Evolutionary conservation across 2,888 invertebrate species (phyloP).

Genomic region (Barypeithes pellucidus): DNA sequence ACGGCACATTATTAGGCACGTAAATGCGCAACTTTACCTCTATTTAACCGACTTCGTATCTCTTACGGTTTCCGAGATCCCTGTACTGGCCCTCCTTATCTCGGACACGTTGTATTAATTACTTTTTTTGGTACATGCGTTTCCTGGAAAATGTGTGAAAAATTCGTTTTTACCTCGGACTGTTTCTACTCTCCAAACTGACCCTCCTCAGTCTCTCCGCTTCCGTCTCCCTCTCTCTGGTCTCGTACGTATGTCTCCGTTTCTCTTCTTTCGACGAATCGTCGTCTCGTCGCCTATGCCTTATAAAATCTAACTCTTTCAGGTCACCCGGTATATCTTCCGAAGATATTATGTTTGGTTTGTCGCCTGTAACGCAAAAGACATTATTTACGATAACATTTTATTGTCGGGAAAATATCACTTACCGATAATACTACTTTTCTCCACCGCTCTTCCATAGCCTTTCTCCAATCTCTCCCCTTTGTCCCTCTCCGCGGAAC

Average conservation of each 20-base stretch:
- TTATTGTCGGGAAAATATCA: too few species aligned
- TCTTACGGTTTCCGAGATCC: too few species aligned
- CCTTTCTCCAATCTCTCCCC: constrained; percentile 44
- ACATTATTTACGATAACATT: too few species aligned
- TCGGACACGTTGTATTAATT: too few species aligned
- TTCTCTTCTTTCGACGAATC: constrained; percentile 60
- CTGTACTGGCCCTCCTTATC: too few species aligned
- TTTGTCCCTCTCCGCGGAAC: constrained; percentile 46
- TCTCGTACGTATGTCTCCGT: constrained; percentile 65
- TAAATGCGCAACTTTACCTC: too few species aligned
- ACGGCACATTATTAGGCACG: too few species aligned
- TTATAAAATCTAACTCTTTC: constrained; percentile 60
- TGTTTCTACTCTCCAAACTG: constrained; percentile 66
- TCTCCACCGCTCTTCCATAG: constrained; percentile 21
- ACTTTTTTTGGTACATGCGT: too few species aligned
- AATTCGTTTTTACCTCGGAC: constrained; percentile 68
- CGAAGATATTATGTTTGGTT: constrained; percentile 39
- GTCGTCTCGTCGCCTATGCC: constrained; percentile 58
- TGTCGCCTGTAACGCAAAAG: constrained; percentile 39
- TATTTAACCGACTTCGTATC: too few species aligned
- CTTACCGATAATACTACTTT: constrained; percentile 39
- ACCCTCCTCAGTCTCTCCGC: constrained; percentile 64
- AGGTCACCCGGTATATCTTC: constrained; percentile 54
- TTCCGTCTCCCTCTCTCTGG: constrained; percentile 64
- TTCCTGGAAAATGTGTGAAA: too few species aligned